Evolutionary conservation across 1,140 invertebrate species (phyloP).

Genomic region (Trinorchestia longiramus): DNA sequence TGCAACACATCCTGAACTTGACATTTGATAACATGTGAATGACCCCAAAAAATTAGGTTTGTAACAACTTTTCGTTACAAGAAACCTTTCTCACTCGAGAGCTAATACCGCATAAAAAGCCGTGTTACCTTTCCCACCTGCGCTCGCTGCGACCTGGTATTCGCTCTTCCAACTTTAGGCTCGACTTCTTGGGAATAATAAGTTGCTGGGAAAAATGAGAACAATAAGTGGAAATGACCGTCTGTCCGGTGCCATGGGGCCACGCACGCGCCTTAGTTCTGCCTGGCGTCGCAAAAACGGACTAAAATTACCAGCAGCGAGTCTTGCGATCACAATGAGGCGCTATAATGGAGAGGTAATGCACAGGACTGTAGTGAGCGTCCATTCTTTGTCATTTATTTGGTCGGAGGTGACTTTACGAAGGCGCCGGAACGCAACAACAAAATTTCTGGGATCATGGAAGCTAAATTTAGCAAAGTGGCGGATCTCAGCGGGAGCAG

Average conservation of each 20-base stretch:
- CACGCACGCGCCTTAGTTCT: neutral
- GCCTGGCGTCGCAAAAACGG: neutral
- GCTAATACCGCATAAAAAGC: neutral
- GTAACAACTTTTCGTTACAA: neutral
- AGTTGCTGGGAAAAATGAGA: neutral
- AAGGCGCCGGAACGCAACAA: neutral
- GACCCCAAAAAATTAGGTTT: too few relatives aligned
- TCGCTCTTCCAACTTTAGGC: neutral
- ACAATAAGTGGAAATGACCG: neutral
- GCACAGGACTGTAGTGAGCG: neutral
- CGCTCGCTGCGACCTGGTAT: neutral
- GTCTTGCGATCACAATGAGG: neutral
- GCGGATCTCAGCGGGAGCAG: neutral
- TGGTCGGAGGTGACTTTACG: neutral
- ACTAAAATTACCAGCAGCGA: neutral
- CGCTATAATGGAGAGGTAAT: neutral
- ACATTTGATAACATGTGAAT: too few relatives aligned
- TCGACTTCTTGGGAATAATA: too few relatives aligned
- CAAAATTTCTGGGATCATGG: neutral
- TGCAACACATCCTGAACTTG: too few relatives aligned
- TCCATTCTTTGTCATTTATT: neutral
- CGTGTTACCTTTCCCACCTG: neutral
- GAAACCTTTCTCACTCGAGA: neutral
- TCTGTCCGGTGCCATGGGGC: neutral
- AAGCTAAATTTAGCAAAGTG: conserved; percentile 2